These are phyloP conservation scores for Plotosus lineatus DNA, from an alignment of 2,113 vertebrate genomes.

Conservation along the genomic window DNA sequence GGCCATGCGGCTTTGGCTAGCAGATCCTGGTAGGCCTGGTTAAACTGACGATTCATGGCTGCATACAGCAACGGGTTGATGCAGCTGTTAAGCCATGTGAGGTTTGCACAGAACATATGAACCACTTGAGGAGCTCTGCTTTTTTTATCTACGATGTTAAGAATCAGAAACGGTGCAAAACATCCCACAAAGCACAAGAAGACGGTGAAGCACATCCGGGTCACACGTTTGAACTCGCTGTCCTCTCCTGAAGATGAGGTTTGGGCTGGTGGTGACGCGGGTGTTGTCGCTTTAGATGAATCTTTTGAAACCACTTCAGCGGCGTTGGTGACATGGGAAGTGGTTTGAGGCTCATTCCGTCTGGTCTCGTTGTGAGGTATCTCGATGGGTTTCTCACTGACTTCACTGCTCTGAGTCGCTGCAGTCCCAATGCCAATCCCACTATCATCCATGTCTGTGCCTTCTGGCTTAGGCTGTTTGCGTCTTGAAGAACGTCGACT, in stretches of 20 bases:
- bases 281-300: neutral
- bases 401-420: constrained; percentile 63
- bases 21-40: constrained; percentile 74
- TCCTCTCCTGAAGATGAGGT: constrained; percentile 65
- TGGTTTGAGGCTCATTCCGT: neutral
- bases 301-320: neutral
- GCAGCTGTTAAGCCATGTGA: constrained; percentile 87
- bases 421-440: constrained; percentile 64
- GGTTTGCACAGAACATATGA: constrained; percentile 84
- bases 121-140: constrained; percentile 72
- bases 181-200: constrained; percentile 81
- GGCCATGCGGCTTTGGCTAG: constrained; percentile 62
- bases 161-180: constrained; percentile 80
- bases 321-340: neutral
- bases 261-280: constrained; percentile 16
- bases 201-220: constrained; percentile 83
- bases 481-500: constrained; percentile 63
- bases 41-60: constrained; percentile 85
- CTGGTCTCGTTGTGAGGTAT: constrained; percentile 25
- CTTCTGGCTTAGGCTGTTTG: constrained; percentile 54
- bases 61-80: constrained; percentile 86
- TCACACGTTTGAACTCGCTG: constrained; percentile 78
- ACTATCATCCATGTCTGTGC: constrained; percentile 74
- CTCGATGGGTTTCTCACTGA: constrained; percentile 60
- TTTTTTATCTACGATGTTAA: constrained; percentile 78